Evolutionary conservation across 2,888 invertebrate genomes (phyloP).

Genomic region (Apantesis nais): DNA sequence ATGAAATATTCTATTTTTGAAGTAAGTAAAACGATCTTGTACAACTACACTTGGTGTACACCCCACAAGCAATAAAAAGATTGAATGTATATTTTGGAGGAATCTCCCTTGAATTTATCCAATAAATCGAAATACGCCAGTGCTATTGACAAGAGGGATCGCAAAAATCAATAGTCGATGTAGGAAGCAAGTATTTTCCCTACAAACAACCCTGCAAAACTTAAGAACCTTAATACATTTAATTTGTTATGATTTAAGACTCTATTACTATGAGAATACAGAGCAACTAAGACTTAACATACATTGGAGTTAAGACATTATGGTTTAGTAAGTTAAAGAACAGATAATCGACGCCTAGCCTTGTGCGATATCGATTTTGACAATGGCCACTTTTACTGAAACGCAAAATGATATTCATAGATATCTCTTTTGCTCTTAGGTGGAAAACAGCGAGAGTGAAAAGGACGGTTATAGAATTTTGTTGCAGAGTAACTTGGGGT

Average conservation of each 20-base stretch:
- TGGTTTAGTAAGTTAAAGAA: constrained; percentile 47
- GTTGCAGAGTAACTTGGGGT: constrained; percentile 51
- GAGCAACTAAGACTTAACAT: constrained; percentile 17
- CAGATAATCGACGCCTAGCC: constrained; percentile 86
- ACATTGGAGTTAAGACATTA: constrained; percentile 44
- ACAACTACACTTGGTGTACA: not conserved
- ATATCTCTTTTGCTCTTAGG: constrained; percentile 53
- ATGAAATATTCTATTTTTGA: not conserved
- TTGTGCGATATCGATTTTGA: constrained; percentile 86
- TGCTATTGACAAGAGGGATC: constrained; percentile 62
- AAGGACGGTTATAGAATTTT: constrained; percentile 46
- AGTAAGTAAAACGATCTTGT: not conserved
- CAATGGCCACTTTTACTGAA: constrained; percentile 66
- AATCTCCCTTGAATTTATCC: constrained; percentile 44
- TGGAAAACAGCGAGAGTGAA: constrained; percentile 39
- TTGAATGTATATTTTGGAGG: not conserved
- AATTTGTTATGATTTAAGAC: constrained; percentile 28
- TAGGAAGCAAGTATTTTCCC: constrained; percentile 56
- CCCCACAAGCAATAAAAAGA: not conserved
- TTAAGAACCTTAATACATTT: constrained; percentile 34
- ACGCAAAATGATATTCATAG: constrained; percentile 47
- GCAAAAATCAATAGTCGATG: constrained; percentile 79
- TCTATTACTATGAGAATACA: not conserved
- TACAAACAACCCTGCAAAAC: constrained; percentile 27
- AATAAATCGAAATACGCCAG: constrained; percentile 73